phyloP scores from a whole-genome alignment of 2,888 invertebrate genomes.

The Lissocephala sabroskyi region DNA sequence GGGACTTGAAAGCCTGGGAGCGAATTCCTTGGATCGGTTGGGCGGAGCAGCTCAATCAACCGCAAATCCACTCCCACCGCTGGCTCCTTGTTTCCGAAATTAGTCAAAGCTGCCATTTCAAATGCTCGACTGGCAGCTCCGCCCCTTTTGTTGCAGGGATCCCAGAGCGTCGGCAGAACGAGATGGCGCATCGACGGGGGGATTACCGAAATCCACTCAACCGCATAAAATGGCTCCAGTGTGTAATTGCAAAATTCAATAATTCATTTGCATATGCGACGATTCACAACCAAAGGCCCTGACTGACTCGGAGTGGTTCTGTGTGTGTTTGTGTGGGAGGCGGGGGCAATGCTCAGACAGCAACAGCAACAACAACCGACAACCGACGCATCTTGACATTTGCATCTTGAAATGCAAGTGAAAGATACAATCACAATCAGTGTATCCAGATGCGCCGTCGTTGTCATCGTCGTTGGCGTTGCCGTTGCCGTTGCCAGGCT shows the following conservation, averaged over 20 bases:
- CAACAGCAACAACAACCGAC: slow-evolving; percentile 21
- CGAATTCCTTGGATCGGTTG: no score
- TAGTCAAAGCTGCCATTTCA: no score
- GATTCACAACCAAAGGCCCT: slow-evolving; percentile 11
- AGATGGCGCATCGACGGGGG: not conserved
- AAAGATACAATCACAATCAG: slow-evolving; percentile 67
- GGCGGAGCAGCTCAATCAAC: no score
- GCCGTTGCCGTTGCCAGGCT: slow-evolving; percentile 1
- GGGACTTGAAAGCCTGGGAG: no score
- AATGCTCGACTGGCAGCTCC: no score
- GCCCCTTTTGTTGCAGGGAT: no score
- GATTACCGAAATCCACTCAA: not conserved
- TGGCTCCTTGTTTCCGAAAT: no score
- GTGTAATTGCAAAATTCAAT: slow-evolving; percentile 47
- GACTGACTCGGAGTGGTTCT: not conserved
- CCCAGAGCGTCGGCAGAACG: no score
- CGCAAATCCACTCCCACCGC: no score
- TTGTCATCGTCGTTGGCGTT: slow-evolving; percentile 28
- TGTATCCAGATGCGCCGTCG: slow-evolving; percentile 44
- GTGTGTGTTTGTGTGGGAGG: slow-evolving; percentile 36
- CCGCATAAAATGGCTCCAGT: slow-evolving; percentile 33
- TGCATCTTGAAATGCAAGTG: slow-evolving; percentile 69
- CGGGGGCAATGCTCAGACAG: slow-evolving; percentile 13
- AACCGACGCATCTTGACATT: slow-evolving; percentile 52
- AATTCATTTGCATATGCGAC: slow-evolving; percentile 55